These are phyloP conservation scores for Macrochelys suwanniensis DNA, from an alignment of 2,797 vertebrate genomes.

Conservation along the genomic window DNA sequence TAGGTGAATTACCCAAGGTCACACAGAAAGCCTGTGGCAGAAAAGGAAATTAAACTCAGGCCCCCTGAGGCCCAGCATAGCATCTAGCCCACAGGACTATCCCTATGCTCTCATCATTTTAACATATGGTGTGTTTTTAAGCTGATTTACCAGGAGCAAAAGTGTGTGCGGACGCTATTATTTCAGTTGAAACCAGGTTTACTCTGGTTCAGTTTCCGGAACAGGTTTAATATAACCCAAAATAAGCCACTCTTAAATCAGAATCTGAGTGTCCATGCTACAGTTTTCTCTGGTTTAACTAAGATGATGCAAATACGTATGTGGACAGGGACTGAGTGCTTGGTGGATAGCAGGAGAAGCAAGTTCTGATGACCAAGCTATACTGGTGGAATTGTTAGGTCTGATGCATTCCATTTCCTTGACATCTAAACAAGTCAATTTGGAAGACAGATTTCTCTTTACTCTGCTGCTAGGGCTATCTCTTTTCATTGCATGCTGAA, in stretches of 20 bases:
- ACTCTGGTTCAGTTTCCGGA: neutral
- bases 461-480: neutral
- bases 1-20: neutral
- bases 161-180: neutral
- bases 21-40: neutral
- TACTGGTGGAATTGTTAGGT: neutral
- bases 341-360: conserved; percentile 13
- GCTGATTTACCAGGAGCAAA: neutral
- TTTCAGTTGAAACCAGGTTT: neutral
- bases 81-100: neutral
- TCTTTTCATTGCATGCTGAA: conserved; percentile 31
- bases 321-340: conserved; percentile 48
- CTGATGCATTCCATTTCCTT: conserved; percentile 30
- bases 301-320: neutral
- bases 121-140: neutral
- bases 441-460: conserved; percentile 11
- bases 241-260: neutral
- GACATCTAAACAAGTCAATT: conserved; percentile 27
- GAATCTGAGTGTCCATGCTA: conserved; percentile 2
- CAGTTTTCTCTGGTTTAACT: conserved; percentile 50
- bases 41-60: neutral
- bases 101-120: neutral
- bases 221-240: neutral
- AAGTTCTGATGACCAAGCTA: conserved; percentile 39
- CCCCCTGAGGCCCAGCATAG: neutral